A percentile compares a stretch with the other conserved stretches of the same genome.
Evolutionary conservation across 2,113 vertebrate genomes (phyloP).

Genomic region (Aphelocoma coerulescens): DNA sequence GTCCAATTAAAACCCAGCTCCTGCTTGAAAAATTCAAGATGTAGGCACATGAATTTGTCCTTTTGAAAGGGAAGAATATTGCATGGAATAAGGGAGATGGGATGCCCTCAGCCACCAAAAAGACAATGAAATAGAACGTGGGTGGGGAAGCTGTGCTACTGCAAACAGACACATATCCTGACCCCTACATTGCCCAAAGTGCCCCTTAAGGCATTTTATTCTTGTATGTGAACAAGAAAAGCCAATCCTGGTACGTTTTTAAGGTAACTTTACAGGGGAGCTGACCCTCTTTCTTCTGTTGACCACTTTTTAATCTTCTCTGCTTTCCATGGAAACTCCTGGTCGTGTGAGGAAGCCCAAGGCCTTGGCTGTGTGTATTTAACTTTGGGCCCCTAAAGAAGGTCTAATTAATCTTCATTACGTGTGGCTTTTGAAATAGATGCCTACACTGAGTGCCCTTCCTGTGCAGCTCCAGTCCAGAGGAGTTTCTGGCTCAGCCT

Average conservation of each 20-base stretch:
- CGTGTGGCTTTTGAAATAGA: constrained; percentile 48
- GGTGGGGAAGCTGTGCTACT: background rate
- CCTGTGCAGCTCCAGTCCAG: constrained; percentile 52
- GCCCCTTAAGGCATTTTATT: background rate
- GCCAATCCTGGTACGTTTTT: background rate
- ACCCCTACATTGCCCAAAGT: background rate
- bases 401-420: constrained; percentile 72
- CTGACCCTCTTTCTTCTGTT: background rate
- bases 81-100: background rate
- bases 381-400: constrained; percentile 6
- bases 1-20: background rate
- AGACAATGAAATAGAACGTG: background rate
- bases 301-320: background rate
- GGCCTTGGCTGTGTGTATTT: constrained; percentile 34
- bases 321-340: background rate
- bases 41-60: rapidly evolving
- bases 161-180: background rate
- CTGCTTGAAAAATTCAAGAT: background rate
- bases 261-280: background rate
- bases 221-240: background rate
- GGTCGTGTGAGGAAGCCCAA: background rate
- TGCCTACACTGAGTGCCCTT: constrained; percentile 33
- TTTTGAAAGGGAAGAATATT: background rate
- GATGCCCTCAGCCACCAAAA: background rate
- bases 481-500: constrained; percentile 44